Evolutionary conservation across 2,888 invertebrate genomes (phyloP).

Genomic region (Uropetala carovei): DNA sequence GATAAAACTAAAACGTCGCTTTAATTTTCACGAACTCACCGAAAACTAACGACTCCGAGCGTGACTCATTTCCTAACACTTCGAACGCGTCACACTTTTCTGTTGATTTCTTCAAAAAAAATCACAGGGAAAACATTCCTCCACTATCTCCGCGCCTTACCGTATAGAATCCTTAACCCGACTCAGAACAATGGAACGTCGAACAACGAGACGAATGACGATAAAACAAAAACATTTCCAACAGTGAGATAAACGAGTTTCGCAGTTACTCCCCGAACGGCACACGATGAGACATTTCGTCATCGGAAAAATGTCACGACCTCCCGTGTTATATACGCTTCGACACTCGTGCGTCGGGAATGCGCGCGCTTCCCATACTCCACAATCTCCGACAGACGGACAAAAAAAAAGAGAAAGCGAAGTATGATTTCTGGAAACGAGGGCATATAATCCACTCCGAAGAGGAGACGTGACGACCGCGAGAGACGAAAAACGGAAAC

Average conservation of each 20-base stretch:
- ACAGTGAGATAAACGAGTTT: background rate
- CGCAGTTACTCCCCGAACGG: background rate
- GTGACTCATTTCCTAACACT: background rate
- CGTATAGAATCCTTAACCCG: background rate
- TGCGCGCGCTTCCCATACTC: background rate
- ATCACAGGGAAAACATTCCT: background rate
- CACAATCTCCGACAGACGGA: background rate
- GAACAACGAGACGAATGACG: background rate
- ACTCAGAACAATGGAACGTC: background rate
- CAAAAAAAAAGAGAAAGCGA: background rate
- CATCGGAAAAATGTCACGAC: background rate
- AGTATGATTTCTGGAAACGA: background rate
- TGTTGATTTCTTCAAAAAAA: too few species aligned
- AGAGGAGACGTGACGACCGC: background rate
- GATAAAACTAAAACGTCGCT: too few species aligned
- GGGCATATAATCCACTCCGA: background rate
- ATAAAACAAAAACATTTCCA: background rate
- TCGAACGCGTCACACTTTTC: too few species aligned
- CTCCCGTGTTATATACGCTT: background rate
- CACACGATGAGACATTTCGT: background rate
- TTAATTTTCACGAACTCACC: too few species aligned
- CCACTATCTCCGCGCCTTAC: background rate
- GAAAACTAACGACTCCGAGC: background rate
- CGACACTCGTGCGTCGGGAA: background rate
- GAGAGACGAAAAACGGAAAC: background rate